A percentile compares a stretch with the other conserved stretches of the same genome.
phyloP scores from a whole-genome alignment of 1,140 invertebrate species.

The Anadara kagoshimensis region DNA sequence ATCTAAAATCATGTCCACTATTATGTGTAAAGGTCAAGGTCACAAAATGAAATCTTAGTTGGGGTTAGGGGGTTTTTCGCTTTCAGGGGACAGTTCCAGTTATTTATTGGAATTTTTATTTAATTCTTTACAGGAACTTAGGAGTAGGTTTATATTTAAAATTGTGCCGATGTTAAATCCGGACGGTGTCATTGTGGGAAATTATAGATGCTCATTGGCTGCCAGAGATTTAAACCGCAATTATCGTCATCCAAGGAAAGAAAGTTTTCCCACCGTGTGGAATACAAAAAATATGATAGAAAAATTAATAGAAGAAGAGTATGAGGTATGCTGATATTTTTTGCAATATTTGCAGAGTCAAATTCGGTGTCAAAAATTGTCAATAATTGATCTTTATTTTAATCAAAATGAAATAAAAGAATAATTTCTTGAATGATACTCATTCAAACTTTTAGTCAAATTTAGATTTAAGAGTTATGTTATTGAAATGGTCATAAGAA shows the following conservation, averaged over 20 bases:
- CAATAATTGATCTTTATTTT: too few species aligned
- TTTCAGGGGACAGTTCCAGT: too few species aligned
- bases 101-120: neutral
- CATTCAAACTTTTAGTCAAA: too few species aligned
- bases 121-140: constrained; percentile 55
- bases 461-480: constrained; percentile 75
- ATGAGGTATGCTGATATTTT: constrained; percentile 54
- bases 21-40: too few species aligned
- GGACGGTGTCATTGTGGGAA: constrained; percentile 74
- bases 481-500: constrained; percentile 72
- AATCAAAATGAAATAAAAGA: too few species aligned
- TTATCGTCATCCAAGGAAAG: constrained; percentile 69
- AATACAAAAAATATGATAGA: constrained; percentile 65
- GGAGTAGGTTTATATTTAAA: constrained; percentile 82
- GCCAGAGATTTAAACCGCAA: constrained; percentile 72
- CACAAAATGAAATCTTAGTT: too few species aligned
- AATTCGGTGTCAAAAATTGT: too few species aligned
- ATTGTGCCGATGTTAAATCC: constrained; percentile 74
- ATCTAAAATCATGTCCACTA: too few species aligned
- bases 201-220: constrained; percentile 71
- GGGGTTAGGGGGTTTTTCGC: too few species aligned
- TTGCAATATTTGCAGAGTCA: neutral
- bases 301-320: constrained; percentile 47
- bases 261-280: constrained; percentile 70
- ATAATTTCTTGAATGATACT: too few species aligned